phyloP scores from a whole-genome alignment of 2,113 vertebrate genomes.

The Prunella himalayana region DNA sequence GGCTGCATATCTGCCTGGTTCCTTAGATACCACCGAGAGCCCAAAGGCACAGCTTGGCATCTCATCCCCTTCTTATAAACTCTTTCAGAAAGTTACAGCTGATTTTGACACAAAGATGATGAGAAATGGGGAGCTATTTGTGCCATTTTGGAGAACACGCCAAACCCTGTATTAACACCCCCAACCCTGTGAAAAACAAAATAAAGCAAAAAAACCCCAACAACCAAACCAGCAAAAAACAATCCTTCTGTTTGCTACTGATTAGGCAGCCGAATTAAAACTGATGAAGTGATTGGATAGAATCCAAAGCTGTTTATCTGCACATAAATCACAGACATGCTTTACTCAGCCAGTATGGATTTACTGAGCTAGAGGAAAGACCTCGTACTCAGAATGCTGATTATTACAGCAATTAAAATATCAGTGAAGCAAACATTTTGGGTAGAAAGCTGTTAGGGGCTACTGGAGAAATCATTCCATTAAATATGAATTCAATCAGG shows the following conservation, averaged over 20 bases:
- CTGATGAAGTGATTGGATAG: slow-evolving; percentile 58
- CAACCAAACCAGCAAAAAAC: not conserved
- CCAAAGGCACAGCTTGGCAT: slow-evolving; percentile 57
- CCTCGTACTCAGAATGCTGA: slow-evolving; percentile 43
- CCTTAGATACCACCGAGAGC: slow-evolving; percentile 73
- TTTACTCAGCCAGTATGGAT: slow-evolving; percentile 51
- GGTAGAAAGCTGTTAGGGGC: not conserved
- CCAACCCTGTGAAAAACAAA: not conserved
- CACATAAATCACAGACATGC: slow-evolving; percentile 62
- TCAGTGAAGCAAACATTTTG: slow-evolving; percentile 40
- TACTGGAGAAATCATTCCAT: slow-evolving; percentile 4
- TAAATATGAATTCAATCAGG: slow-evolving; percentile 27
- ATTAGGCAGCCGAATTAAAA: slow-evolving; percentile 68
- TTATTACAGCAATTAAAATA: slow-evolving; percentile 63
- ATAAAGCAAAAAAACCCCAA: not conserved
- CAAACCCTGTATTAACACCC: slow-evolving; percentile 39
- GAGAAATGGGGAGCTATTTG: slow-evolving; percentile 49
- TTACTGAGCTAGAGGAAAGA: slow-evolving; percentile 30
- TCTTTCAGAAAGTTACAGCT: slow-evolving; percentile 35
- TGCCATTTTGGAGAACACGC: slow-evolving; percentile 35
- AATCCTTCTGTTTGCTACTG: slow-evolving; percentile 57
- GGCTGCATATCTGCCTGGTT: slow-evolving; percentile 62
- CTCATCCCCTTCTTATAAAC: slow-evolving; percentile 8
- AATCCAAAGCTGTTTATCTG: slow-evolving; percentile 66
- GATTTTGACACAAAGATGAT: slow-evolving; percentile 33